Conservation (phyloP, 2,797 vertebrate species). For the Knipowitschia caucasica region DNA sequence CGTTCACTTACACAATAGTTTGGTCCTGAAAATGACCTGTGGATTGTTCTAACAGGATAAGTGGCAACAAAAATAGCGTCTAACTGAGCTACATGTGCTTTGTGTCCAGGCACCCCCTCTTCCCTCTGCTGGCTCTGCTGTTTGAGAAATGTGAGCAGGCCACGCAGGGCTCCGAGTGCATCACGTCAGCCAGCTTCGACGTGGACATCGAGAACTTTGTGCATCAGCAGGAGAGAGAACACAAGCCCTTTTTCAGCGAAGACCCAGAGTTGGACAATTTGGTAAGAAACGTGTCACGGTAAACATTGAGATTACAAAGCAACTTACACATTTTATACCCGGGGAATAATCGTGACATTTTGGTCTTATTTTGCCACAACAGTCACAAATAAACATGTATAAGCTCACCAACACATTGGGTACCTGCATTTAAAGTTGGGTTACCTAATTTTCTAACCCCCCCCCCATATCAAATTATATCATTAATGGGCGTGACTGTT, state of each 20-base stretch:
- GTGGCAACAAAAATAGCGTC: not conserved
- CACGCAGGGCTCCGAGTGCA: constrained; percentile 96
- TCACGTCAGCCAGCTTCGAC: constrained; percentile 98
- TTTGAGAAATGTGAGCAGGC: constrained; percentile 98
- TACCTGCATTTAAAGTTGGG: too few relatives aligned
- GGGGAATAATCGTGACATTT: too few relatives aligned
- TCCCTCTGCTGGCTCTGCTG: constrained; percentile 91
- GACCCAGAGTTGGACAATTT: constrained; percentile 96
- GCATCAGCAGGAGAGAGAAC: constrained; percentile 96
- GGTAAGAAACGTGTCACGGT: constrained; percentile 68
- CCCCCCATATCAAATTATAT: too few relatives aligned
- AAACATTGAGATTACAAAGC: too few relatives aligned
- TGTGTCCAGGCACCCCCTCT: constrained; percentile 87
- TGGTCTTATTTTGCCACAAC: too few relatives aligned
- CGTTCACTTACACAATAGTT: not conserved
- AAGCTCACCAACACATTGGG: too few relatives aligned
- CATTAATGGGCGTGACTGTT: too few relatives aligned
- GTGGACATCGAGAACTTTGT: constrained; percentile 98
- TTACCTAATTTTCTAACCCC: too few relatives aligned
- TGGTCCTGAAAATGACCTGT: not conserved
- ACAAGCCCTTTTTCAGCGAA: constrained; percentile 98
- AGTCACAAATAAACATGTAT: too few relatives aligned
- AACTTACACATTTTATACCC: too few relatives aligned
- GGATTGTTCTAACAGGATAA: not conserved
- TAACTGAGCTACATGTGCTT: constrained; percentile 3